Percentiles rank a stretch among this genome's conserved stretches.
phyloP scores from a whole-genome alignment of 2,113 vertebrate genomes.

The Corythoichthys intestinalis region DNA sequence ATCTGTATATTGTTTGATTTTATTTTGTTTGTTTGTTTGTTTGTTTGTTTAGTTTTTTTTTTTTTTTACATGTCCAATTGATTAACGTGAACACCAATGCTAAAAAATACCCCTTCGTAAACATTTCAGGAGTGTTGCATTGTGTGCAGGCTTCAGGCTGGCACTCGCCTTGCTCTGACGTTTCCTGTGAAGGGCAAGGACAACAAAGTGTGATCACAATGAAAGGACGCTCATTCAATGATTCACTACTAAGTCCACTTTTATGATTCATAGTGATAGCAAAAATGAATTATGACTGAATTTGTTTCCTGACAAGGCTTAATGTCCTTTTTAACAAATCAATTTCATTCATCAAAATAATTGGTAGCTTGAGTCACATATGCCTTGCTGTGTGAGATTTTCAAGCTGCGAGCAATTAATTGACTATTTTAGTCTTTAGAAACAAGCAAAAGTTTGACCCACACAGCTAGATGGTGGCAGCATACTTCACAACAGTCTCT shows the following conservation, averaged over 20 bases:
- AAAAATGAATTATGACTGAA: background rate
- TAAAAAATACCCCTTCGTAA: background rate
- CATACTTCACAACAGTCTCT: too few species aligned
- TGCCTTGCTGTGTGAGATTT: too few species aligned
- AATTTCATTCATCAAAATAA: too few species aligned
- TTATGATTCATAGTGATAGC: background rate
- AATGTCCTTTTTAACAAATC: too few species aligned
- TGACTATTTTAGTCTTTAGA: too few species aligned
- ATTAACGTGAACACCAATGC: conserved; percentile 47
- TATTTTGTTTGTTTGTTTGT: conserved; percentile 37
- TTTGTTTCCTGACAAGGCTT: too few species aligned
- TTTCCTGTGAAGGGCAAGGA: conserved; percentile 37
- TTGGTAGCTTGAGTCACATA: too few species aligned
- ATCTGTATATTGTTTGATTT: background rate
- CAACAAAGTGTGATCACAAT: background rate
- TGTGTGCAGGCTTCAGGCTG: conserved; percentile 59
- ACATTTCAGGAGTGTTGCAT: conserved; percentile 55
- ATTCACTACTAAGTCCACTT: background rate
- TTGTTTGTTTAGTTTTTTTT: conserved; percentile 49
- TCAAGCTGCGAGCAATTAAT: too few species aligned
- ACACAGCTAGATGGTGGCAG: too few species aligned
- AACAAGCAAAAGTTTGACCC: too few species aligned
- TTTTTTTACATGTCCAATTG: conserved; percentile 36
- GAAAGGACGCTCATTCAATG: background rate
- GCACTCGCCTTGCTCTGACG: conserved; percentile 43